A percentile compares a stretch with the other conserved stretches of the same genome.
phyloP scores from a whole-genome alignment of 2,888 invertebrate species.

The Mactromeris polynyma region DNA sequence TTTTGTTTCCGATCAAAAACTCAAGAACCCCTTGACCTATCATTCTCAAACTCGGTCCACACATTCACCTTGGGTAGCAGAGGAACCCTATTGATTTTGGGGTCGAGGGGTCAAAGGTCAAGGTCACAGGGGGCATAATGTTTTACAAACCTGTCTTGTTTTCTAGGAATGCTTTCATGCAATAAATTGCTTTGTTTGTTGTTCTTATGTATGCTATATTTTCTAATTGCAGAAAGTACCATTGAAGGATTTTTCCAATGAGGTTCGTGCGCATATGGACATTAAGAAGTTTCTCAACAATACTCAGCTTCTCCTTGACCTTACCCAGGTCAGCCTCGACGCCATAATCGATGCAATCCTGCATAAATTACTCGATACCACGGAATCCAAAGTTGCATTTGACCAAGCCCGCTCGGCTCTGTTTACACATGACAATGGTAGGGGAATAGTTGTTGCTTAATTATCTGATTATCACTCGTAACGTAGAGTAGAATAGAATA shows the following conservation, averaged over 20 bases:
- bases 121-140: no score
- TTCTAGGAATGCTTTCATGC: not conserved
- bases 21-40: no score
- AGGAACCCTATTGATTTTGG: no score
- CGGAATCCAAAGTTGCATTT: slow-evolving; percentile 71
- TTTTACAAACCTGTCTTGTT: no score
- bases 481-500: not conserved
- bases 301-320: slow-evolving; percentile 89
- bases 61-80: no score
- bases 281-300: slow-evolving; percentile 89
- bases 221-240: slow-evolving; percentile 88
- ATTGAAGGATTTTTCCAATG: slow-evolving; percentile 89
- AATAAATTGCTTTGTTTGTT: not conserved
- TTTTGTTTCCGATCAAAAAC: no score
- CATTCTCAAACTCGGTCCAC: no score
- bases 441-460: not conserved
- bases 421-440: slow-evolving; percentile 87
- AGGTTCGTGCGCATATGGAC: slow-evolving; percentile 89
- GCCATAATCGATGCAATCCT: slow-evolving; percentile 89
- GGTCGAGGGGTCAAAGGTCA: no score
- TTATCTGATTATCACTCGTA: not conserved
- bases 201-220: not conserved
- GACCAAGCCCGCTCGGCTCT: slow-evolving; percentile 87
- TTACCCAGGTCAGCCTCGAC: slow-evolving; percentile 89
- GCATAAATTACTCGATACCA: slow-evolving; percentile 80